Evolutionary conservation across 2,888 invertebrate genomes (phyloP), one percentile per base, ranked within the genome.

Genomic region (Byasa hedistus): DNA sequence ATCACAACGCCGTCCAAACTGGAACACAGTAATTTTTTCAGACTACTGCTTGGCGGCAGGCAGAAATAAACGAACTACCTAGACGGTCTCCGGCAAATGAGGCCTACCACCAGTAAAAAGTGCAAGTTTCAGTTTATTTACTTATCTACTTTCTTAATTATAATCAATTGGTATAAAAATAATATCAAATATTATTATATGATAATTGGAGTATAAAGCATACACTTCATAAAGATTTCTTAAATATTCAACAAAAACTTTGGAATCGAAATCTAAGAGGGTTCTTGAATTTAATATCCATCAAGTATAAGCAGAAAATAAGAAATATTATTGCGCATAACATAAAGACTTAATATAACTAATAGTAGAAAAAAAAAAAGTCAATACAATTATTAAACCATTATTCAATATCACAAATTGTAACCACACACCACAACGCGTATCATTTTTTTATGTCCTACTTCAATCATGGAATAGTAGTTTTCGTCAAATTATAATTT

Each of bases 401-500:
- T 48, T n/a, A 12, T 48, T 48, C n/a, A 48, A 48, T 48, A 48
- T 48, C 48, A 48, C 48, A n/a, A 48, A 7, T 48, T n/a, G 19
- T 19, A n/a, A 48, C 19, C n/a, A 39, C 48, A 48, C n/a, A n/a
- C 39, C 1, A 15, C 12, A 39, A 15, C 2, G 12, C 15, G 15
- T 39, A 3, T n/a, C 0, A 48, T 48, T 7, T 48, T 48, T 48
- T 19, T 19, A 44, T 44, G 44, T 44, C 48, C 4, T n/a, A 48
- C 12, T 48, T n/a, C n/a, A 27, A 27, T 57, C 12, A 62, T 62
- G 62, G 52, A 66, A 58, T 58, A 62, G 21, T 54, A 58, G 54
- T 58, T 58, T 59, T 62, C 62, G 61, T 58, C 58, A 62, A 66
- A 66, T 62, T 66, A 58, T 55, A 62, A 57, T 52, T 58, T 62